Base-by-base conservation (phyloP, 2,888 invertebrate genomes). In the Pyralis farinalis region DNA sequence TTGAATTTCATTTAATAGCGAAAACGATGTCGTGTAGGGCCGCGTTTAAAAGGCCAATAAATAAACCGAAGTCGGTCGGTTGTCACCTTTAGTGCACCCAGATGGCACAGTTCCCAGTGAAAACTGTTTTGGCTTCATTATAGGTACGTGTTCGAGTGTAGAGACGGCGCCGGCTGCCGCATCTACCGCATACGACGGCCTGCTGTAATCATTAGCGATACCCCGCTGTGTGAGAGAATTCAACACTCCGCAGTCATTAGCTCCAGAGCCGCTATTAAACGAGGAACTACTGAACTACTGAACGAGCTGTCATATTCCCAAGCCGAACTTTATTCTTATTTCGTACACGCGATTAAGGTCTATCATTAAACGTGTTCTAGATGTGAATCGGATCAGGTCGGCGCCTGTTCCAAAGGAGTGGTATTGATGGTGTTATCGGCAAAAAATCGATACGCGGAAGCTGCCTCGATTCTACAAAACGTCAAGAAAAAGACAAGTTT, bases 51-150 rank as follows among this genome's bases (percentile, higher is more conserved):
- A 74, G 55, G 62, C 60, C 54, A 67, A 72, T 73, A 74, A 76
- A 72, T 69, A 67, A 66, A 47, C 43, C 45, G 52, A 74, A 72
- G 56, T 72, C 70, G 62, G 71, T 62, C 66, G 68, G 56, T 59
- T 72, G 78, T 74, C 76, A 76, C 70, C 70, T 78, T 67, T 65
- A 69, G 58, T 68, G 68, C 68, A 69, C 58, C 55, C 71, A 73
- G 56, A 78, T 81, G 84, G 75, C 80, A 76, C 70, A 67, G 69
- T 74, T 82, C 72, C 69, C 70, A 76, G 71, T 72, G 69, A 71
- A 71, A 74, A 70, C 65, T 39, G 56, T 70, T 69, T 68, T 64
- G 66, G 58, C 62, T 65, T 58, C 53, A 54, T 34, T 52, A 60
- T 48, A 57, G 57, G 53, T 53, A 52, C 43, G 51, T 30, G 9